Percentiles rank a stretch among this genome's conserved stretches.
Conservation (phyloP, 1,140 invertebrate species). For the Leptoteleia sp. region DNA sequence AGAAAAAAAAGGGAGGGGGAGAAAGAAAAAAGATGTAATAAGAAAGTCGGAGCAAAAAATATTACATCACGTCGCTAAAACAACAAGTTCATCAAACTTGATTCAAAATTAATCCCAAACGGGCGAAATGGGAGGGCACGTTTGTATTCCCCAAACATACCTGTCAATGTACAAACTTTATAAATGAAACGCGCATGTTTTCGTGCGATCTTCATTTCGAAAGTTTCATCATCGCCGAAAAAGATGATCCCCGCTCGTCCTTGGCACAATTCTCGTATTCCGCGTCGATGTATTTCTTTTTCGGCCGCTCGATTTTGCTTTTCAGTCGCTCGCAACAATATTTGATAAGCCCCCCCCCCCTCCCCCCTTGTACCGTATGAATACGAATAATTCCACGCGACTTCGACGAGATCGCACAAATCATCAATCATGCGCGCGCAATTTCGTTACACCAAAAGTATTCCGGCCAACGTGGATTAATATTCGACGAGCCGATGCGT, state of each 20-base stretch:
- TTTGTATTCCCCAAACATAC: slow-evolving; percentile 16
- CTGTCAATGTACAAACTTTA: slow-evolving; percentile 59
- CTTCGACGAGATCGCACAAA: slow-evolving; percentile 8
- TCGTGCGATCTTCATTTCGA: slow-evolving; percentile 58
- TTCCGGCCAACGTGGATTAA: slow-evolving; percentile 25
- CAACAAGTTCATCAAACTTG: slow-evolving; percentile 61
- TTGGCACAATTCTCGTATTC: slow-evolving; percentile 55
- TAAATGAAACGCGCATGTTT: slow-evolving; percentile 56
- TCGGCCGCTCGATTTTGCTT: not conserved
- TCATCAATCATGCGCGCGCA: slow-evolving; percentile 33
- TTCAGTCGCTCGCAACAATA: slow-evolving; percentile 12
- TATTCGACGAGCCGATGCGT: slow-evolving; percentile 12
- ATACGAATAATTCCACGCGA: slow-evolving; percentile 22
- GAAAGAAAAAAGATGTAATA: slow-evolving; percentile 38
- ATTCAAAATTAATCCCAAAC: slow-evolving; percentile 26
- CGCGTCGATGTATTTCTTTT: slow-evolving; percentile 34
- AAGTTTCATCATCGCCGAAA: slow-evolving; percentile 63
- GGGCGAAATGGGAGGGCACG: slow-evolving; percentile 14
- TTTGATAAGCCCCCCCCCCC: slow-evolving; percentile 36
- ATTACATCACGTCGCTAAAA: slow-evolving; percentile 49
- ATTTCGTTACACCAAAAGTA: slow-evolving; percentile 15
- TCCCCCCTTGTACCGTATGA: too few relatives aligned
- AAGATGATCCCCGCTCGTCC: slow-evolving; percentile 58
- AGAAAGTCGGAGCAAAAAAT: slow-evolving; percentile 36
- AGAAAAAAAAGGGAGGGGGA: too few relatives aligned